Base-by-base conservation (phyloP, 2,113 vertebrate genomes). In the Aramus guarauna region DNA sequence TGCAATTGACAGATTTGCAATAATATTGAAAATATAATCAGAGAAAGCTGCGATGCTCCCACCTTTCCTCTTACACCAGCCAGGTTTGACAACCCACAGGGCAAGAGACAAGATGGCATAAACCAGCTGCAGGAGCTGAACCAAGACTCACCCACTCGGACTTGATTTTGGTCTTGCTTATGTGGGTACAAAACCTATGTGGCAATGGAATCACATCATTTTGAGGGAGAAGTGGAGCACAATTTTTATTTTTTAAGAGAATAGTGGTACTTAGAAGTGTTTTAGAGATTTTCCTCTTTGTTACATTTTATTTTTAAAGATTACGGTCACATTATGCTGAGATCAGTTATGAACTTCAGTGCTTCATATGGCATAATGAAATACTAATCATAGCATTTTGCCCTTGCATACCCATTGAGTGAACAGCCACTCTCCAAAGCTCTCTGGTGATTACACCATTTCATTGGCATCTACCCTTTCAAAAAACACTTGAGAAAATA, bases 401-500 rank as follows among this genome's bases (percentile, higher is more conserved):
- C 26, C 69, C 45, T 72, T 30, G 20, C 41, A 32, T 37, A 72
- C 43, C 29, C 67, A 76, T 2, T 53, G 76, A 76, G 17, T 7
- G 45, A 95, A 48, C 41, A 90, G 81, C 30, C 8, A 0, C 62
- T 50, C 71, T 92, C 67, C 63, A 85, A 73, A 97, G 68, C 82
- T 67, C 63, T 62, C 59, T 71, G 45, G n/a, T 56, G 37, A 85
- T 93, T 94, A 90, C 85, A 74, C 90, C 63, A 95, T 55, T 45
- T 58, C 88, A 58, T 63, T 77, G 94, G 85, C 82, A 96, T 94
- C 82, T 74, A 71, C 69, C 8, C 37, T 90, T 92, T 69, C 22
- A 50, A 92, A 96, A 92, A 90, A 23, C 72, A 88, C 82, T 92
- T 93, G 88, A 88, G 75, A 90, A 96, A 93, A 95, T 95, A 88